Base-by-base conservation (phyloP, 2,888 invertebrate species). In the Lypha dubia region DNA sequence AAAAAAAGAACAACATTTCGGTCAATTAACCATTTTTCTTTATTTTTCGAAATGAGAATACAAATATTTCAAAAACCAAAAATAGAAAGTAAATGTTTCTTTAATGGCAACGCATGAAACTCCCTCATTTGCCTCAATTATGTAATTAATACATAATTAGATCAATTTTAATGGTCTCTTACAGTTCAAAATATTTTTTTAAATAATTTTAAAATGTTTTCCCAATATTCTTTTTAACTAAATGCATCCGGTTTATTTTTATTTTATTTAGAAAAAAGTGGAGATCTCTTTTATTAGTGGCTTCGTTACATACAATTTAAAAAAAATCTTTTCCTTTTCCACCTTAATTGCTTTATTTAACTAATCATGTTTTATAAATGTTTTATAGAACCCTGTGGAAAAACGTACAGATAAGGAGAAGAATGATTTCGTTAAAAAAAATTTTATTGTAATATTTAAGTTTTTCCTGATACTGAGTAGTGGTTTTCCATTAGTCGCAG, bases 81-180 rank as follows among this genome's bases (percentile, higher is more conserved):
- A 60, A 35, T 22, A 0, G 49, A 58, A 46, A 46, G 8, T 13
- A 13, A 62, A 38, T 17, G 15, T 17, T 28, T 0, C 41, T 53
- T 24, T 62, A 51, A 41, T 24, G 11, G 1, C 28, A 28, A 28
- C 49, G n/a, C 24, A 28, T 44, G 15, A 8, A 49, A 49, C 15
- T 32, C 46, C 67, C 73, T 67, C 44, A 73, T 63, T 77, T 67
- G 56, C 62, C 46, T 67, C 17, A 7, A 73, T 77, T 77, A 83
- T n/a, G n/a, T n/a, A n/a, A n/a, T n/a, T n/a, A 74, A 74, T 74
- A 74, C 71, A 74, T 83, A 79, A 83, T 83, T 74, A 74, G 68
- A 56, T 28, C 17, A 11, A 28, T 7, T 22, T 56, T 22, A n/a
- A n/a, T n/a, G n/a, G n/a, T n/a, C n/a, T n/a, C n/a, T n/a, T n/a